phyloP scores from a whole-genome alignment of 2,888 invertebrate genomes.

The Chouioia cunea region DNA sequence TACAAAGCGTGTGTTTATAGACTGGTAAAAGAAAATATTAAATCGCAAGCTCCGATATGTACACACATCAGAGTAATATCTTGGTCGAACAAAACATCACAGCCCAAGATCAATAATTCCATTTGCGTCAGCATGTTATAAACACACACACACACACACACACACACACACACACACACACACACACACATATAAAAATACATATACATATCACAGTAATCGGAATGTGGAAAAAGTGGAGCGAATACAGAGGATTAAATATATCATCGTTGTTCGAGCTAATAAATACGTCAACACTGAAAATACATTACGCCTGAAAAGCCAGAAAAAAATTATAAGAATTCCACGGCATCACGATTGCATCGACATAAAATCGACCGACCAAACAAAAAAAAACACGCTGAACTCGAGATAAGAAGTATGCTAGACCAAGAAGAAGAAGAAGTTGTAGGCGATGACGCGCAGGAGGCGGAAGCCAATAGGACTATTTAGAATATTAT shows the following conservation, averaged over 20 bases:
- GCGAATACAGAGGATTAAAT: conserved; percentile 3
- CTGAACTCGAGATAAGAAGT: neutral
- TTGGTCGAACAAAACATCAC: no score
- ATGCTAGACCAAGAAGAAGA: conserved; percentile 5
- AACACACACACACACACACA: no score
- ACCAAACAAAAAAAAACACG: neutral
- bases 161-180: no score
- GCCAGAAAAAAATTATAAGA: conserved; percentile 13
- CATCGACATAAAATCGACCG: conserved; percentile 15
- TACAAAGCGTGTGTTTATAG: no score
- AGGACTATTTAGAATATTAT: conserved; percentile 28
- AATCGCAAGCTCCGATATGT: no score
- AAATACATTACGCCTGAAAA: neutral
- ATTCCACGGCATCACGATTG: conserved; percentile 27
- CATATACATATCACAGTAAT: no score
- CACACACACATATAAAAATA: no score
- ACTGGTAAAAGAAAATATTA: no score
- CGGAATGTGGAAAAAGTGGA: neutral
- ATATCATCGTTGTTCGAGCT: neutral
- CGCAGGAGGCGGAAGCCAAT: conserved; percentile 15
- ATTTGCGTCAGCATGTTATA: no score
- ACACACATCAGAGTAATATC: no score
- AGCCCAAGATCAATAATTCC: no score
- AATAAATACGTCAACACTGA: conserved; percentile 10
- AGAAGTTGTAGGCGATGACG: conserved; percentile 20